A percentile compares a stretch with the other conserved stretches of the same genome.
These are phyloP conservation scores for Polylopha cassiicola DNA, from an alignment of 2,888 invertebrate genomes.

Conservation along the genomic window DNA sequence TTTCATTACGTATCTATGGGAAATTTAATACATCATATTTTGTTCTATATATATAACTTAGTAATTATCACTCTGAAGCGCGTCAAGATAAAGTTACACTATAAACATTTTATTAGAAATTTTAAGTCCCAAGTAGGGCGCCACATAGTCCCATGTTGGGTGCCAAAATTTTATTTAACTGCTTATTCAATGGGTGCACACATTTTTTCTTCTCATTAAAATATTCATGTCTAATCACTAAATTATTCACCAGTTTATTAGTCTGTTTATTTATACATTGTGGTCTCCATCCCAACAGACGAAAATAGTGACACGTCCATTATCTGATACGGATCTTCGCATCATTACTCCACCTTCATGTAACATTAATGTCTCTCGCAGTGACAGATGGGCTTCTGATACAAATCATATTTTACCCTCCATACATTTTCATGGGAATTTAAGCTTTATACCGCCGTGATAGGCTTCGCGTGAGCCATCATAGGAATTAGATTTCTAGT, in stretches of 20 bases:
- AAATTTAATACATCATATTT: too few relatives aligned
- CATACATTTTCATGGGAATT: constrained; percentile 30
- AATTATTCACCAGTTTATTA: constrained; percentile 5
- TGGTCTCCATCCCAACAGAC: constrained; percentile 44
- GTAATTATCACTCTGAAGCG: too few relatives aligned
- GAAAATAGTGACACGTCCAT: constrained; percentile 64
- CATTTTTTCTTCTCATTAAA: too few relatives aligned
- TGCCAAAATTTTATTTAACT: constrained; percentile 2
- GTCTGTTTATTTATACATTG: constrained; percentile 19
- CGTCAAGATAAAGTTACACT: too few relatives aligned
- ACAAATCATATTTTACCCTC: constrained; percentile 44
- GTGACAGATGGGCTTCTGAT: constrained; percentile 67
- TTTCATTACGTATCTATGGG: too few relatives aligned
- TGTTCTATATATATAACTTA: too few relatives aligned
- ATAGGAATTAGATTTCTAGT: constrained; percentile 14
- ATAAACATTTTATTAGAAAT: too few relatives aligned
- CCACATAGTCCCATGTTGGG: constrained; percentile 6
- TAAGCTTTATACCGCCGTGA: constrained; percentile 24
- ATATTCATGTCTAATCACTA: too few relatives aligned
- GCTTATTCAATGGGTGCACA: background rate
- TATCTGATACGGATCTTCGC: constrained; percentile 71
- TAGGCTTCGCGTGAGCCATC: constrained; percentile 18
- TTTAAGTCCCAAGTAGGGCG: constrained; percentile 1
- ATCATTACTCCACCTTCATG: constrained; percentile 50
- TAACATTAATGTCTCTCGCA: constrained; percentile 62